These are phyloP conservation scores for Heterotilapia buettikoferi DNA, from an alignment of 2,113 vertebrate species.

Conservation along the genomic window DNA sequence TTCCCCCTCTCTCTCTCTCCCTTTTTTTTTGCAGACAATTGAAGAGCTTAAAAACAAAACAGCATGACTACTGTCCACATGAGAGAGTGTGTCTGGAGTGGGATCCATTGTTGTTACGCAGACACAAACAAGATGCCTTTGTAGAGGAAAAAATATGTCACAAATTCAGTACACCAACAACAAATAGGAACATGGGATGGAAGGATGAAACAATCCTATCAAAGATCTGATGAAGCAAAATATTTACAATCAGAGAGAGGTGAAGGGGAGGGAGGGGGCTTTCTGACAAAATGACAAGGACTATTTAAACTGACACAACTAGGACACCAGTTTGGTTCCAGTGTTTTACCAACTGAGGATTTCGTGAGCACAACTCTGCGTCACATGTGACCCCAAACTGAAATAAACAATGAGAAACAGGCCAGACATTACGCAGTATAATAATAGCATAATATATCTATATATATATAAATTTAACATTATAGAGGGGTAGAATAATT, in stretches of 20 bases:
- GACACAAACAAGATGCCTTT: conserved; percentile 32
- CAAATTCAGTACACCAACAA: conserved; percentile 17
- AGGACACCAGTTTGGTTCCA: conserved; percentile 47
- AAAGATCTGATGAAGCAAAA: conserved; percentile 26
- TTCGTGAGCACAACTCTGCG: neutral
- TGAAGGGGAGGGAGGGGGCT: neutral
- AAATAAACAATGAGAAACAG: conserved; percentile 18
- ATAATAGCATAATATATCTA: neutral
- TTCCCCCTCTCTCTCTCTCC: neutral
- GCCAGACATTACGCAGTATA: conserved; percentile 10
- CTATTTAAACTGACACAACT: conserved; percentile 45
- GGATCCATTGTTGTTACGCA: neutral
- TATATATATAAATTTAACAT: neutral
- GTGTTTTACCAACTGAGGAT: conserved; percentile 15
- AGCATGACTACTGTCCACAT: conserved; percentile 11
- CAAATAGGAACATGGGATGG: conserved; percentile 3
- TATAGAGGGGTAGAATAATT: neutral
- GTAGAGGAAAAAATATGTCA: conserved; percentile 35
- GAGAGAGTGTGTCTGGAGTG: neutral
- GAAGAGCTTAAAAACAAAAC: conserved; percentile 26
- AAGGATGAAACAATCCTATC: neutral
- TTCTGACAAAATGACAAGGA: conserved; percentile 14
- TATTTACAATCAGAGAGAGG: conserved; percentile 39
- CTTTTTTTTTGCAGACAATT: neutral
- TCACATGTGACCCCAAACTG: conserved; percentile 12